Percentiles rank a stretch among this genome's conserved stretches.
These are phyloP conservation scores for Acleris literana DNA, from an alignment of 2,888 invertebrate species.

Conservation along the genomic window DNA sequence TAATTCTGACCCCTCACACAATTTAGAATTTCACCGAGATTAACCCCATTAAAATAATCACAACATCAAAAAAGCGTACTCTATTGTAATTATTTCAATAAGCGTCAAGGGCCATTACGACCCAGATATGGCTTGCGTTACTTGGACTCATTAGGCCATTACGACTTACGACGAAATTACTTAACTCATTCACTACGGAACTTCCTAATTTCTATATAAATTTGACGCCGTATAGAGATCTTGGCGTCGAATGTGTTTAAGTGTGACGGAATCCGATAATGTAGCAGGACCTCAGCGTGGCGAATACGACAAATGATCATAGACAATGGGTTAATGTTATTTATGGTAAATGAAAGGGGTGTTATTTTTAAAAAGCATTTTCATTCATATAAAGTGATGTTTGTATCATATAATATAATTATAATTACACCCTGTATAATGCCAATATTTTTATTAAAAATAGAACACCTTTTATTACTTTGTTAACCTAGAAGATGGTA, in stretches of 20 bases:
- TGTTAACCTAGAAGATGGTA: no score
- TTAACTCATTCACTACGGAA: no score
- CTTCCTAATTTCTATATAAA: no score
- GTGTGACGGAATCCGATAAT: constrained; percentile 80
- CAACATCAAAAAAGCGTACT: constrained; percentile 56
- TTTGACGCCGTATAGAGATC: no score
- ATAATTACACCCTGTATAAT: not conserved
- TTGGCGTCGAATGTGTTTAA: constrained; percentile 33
- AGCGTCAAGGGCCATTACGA: constrained; percentile 60
- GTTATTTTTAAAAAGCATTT: constrained; percentile 23
- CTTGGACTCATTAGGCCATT: constrained; percentile 70
- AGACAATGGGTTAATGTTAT: constrained; percentile 35
- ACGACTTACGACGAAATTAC: constrained; percentile 40
- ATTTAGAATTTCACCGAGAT: constrained; percentile 15
- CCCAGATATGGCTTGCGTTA: constrained; percentile 63
- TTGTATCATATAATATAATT: not conserved
- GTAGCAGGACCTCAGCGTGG: constrained; percentile 45
- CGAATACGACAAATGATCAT: constrained; percentile 36
- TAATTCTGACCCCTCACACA: not conserved
- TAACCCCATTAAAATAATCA: constrained; percentile 31
- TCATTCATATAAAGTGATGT: not conserved
- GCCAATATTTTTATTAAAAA: no score
- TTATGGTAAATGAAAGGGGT: constrained; percentile 30
- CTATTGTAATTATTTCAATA: constrained; percentile 71
- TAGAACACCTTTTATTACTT: no score